phyloP scores from a whole-genome alignment of 2,888 invertebrate genomes.

The Cheilosia grossa region DNA sequence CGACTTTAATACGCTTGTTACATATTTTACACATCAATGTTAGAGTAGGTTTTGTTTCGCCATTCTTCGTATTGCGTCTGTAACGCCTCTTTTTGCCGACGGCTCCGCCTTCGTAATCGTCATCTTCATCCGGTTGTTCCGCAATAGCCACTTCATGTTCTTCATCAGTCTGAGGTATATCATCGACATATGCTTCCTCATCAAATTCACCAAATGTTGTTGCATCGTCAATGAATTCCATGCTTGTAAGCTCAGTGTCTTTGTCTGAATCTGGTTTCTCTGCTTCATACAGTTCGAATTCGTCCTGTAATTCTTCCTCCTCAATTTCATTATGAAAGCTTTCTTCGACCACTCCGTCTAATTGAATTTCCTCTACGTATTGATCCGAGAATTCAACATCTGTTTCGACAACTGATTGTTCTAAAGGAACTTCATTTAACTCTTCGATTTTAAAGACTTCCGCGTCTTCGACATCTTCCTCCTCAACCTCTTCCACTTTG shows the following conservation, averaged over 20 bases:
- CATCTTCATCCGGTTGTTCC: constrained; percentile 20
- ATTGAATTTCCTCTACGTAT: constrained; percentile 56
- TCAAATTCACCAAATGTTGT: constrained; percentile 52
- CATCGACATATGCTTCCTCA: constrained; percentile 59
- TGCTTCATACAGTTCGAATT: constrained; percentile 33
- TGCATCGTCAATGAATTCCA: constrained; percentile 59
- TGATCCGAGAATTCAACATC: constrained; percentile 51
- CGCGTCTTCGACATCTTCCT: constrained; percentile 16
- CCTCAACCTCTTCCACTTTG: constrained; percentile 39
- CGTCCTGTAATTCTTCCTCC: neutral
- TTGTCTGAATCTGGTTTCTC: constrained; percentile 4
- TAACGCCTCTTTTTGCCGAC: constrained; percentile 45
- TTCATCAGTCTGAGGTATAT: constrained; percentile 24
- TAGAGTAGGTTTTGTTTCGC: constrained; percentile 33
- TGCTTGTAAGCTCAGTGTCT: constrained; percentile 17
- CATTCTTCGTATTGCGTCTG: constrained; percentile 44
- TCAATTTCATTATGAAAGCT: constrained; percentile 14
- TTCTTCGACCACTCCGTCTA: constrained; percentile 37
- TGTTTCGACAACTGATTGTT: constrained; percentile 16
- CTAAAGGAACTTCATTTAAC: constrained; percentile 6
- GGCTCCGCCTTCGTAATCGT: constrained; percentile 26
- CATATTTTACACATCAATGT: constrained; percentile 68
- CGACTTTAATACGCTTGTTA: constrained; percentile 62
- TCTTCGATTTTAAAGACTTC: constrained; percentile 15
- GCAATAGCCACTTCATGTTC: constrained; percentile 4